These are phyloP conservation scores for Epinephelus moara DNA, from an alignment of 2,113 vertebrate species.

Conservation along the genomic window DNA sequence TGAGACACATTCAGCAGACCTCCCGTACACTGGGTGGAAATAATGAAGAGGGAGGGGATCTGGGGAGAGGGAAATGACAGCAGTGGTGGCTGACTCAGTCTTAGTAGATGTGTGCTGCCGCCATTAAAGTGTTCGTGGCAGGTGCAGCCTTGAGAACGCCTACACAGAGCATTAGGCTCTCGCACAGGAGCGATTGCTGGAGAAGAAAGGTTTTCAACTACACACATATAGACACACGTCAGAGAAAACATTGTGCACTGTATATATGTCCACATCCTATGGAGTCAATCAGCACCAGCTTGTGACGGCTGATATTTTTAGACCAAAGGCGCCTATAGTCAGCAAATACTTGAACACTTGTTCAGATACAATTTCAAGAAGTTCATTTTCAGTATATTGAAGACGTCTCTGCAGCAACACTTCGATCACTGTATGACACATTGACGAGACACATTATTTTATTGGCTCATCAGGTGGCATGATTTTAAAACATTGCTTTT, in stretches of 20 bases:
- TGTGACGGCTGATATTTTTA: too few species aligned
- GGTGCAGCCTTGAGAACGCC: slow-evolving; percentile 67
- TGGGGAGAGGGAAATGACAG: slow-evolving; percentile 42
- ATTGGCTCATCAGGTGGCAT: neutral
- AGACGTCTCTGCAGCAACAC: too few species aligned
- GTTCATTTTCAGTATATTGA: too few species aligned
- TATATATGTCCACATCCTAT: neutral
- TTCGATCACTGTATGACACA: too few species aligned
- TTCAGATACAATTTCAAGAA: too few species aligned
- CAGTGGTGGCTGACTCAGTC: slow-evolving; percentile 48
- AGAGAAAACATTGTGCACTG: slow-evolving; percentile 13
- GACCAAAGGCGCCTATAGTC: neutral
- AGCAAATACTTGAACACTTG: too few species aligned
- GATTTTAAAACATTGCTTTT: neutral
- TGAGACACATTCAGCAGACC: slow-evolving; percentile 41
- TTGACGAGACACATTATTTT: neutral
- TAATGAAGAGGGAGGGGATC: slow-evolving; percentile 52
- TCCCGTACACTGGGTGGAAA: slow-evolving; percentile 40
- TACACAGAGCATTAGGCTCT: slow-evolving; percentile 47
- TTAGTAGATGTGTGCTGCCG: slow-evolving; percentile 27
- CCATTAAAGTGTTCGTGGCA: slow-evolving; percentile 59
- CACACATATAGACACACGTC: slow-evolving; percentile 4
- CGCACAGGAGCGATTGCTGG: neutral
- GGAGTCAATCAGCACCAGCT: too few species aligned
- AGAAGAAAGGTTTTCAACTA: slow-evolving; percentile 23